Evolutionary conservation across 2,797 vertebrate species (phyloP).

Genomic region (Siniperca obscura): DNA sequence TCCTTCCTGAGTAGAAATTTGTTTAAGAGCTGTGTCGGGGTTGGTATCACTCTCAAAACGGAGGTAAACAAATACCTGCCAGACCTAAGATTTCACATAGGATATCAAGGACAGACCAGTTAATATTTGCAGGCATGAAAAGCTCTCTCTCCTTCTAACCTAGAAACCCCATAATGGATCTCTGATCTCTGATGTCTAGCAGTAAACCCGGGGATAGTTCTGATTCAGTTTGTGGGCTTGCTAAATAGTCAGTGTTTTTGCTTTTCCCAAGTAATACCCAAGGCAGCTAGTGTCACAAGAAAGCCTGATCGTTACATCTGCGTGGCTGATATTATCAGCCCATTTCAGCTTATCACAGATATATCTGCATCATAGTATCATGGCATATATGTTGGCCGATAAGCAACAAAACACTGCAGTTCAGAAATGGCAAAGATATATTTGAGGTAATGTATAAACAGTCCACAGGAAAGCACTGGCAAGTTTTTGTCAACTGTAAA

Average conservation of each 20-base stretch:
- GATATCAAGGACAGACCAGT: slow-evolving; percentile 15
- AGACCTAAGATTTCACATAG: slow-evolving; percentile 9
- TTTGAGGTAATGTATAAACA: background rate
- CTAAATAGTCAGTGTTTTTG: background rate
- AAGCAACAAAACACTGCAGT: background rate
- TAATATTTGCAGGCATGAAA: slow-evolving; percentile 11
- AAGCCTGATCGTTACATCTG: background rate
- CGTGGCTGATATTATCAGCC: background rate
- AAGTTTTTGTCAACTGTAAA: background rate
- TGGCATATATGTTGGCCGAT: background rate
- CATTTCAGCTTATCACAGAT: background rate
- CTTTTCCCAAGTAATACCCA: background rate
- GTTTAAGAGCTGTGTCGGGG: background rate
- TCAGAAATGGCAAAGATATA: background rate
- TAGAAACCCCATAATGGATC: slow-evolving; percentile 10
- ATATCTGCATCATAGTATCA: background rate
- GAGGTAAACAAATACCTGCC: slow-evolving; percentile 17
- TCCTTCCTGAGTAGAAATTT: background rate
- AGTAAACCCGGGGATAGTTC: background rate
- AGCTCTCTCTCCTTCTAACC: slow-evolving; percentile 16
- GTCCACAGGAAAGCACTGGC: background rate
- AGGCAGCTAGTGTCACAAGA: background rate
- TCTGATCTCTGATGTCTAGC: slow-evolving; percentile 11
- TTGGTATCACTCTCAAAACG: background rate
- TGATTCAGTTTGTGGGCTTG: background rate